Percentiles rank a stretch among this genome's conserved stretches.
These are phyloP conservation scores for Emydoidea blandingii DNA, from an alignment of 2,797 vertebrate species.

Conservation along the genomic window DNA sequence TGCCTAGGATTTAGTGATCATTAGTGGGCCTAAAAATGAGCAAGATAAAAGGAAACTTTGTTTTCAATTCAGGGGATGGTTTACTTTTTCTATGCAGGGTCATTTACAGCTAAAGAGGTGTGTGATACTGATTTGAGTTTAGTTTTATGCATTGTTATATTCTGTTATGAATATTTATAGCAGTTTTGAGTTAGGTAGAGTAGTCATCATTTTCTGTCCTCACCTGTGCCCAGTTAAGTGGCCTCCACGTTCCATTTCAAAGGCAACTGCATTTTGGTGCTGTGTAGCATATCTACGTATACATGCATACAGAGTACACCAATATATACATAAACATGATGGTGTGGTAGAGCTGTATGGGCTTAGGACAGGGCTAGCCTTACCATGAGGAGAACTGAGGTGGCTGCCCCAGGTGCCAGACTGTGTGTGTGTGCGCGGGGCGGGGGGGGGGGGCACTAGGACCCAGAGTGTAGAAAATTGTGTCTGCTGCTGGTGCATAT, in stretches of 20 bases:
- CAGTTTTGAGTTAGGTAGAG: neutral
- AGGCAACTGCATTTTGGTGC: neutral
- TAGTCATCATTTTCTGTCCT: neutral
- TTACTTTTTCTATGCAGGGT: constrained; percentile 11
- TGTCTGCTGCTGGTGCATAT: no score
- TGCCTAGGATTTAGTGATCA: constrained; percentile 14
- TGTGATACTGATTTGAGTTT: constrained; percentile 32
- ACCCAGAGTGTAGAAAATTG: no score
- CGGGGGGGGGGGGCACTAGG: no score
- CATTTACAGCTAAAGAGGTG: neutral
- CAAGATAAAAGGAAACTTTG: constrained; percentile 32
- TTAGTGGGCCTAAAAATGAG: constrained; percentile 24
- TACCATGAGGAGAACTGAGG: no score
- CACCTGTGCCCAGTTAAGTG: neutral
- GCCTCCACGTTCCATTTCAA: neutral
- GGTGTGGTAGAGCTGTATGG: neutral
- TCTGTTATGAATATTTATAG: constrained; percentile 10
- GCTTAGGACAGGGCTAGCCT: neutral
- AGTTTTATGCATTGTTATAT: neutral
- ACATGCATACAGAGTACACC: neutral
- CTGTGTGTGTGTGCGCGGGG: no score
- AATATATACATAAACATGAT: neutral
- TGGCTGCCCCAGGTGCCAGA: no score
- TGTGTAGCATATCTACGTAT: neutral
- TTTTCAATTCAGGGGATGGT: neutral